These are phyloP conservation scores for Fragum sueziense DNA, from an alignment of 2,888 invertebrate genomes.

Conservation along the genomic window DNA sequence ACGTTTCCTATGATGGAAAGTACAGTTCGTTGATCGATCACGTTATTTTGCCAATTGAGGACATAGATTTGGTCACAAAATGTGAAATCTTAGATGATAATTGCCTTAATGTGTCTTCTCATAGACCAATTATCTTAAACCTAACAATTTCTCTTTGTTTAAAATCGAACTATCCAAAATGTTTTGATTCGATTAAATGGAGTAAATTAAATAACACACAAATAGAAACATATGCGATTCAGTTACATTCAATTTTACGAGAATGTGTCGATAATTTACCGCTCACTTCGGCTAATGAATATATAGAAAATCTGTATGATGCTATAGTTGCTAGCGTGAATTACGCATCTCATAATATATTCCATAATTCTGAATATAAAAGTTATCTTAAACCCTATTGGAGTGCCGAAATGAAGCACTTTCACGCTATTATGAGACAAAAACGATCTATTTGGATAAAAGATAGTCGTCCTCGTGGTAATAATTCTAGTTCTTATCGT, in stretches of 20 bases:
- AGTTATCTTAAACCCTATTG: background rate
- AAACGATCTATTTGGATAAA: background rate
- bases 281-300: background rate
- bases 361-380: background rate
- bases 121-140: background rate
- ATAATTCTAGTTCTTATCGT: background rate
- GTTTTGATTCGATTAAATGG: background rate
- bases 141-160: background rate
- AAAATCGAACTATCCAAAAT: background rate
- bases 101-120: conserved; percentile 16
- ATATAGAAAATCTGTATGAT: background rate
- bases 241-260: background rate
- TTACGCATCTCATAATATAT: background rate
- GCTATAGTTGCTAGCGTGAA: background rate
- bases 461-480: background rate
- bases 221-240: background rate
- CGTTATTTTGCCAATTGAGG: background rate
- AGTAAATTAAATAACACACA: background rate
- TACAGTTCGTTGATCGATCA: background rate
- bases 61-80: background rate
- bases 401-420: background rate
- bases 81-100: conserved; percentile 5
- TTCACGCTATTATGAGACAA: background rate
- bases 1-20: background rate
- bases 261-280: background rate